Conservation (phyloP, 2,888 invertebrate genomes). For the Melanotus villosus region DNA sequence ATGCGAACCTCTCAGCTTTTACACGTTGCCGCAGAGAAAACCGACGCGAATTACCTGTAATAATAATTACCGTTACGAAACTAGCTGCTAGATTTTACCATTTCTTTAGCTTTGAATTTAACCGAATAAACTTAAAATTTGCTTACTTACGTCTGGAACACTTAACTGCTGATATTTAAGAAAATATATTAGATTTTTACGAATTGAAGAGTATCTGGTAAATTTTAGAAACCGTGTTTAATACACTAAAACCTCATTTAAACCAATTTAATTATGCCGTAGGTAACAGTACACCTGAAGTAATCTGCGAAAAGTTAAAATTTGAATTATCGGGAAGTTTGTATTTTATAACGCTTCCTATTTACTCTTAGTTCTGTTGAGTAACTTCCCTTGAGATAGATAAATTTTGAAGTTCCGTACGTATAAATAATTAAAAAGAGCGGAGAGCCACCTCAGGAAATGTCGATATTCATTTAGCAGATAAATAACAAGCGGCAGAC, state of each 20-base stretch:
- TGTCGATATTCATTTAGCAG: slow-evolving; percentile 11
- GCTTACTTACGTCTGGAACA: too few species aligned
- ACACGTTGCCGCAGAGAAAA: background rate
- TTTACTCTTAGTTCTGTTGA: background rate
- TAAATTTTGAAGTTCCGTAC: background rate
- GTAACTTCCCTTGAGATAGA: background rate
- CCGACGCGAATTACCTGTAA: slow-evolving; percentile 3
- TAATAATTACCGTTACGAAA: background rate
- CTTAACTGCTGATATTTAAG: too few species aligned
- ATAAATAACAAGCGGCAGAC: slow-evolving; percentile 13
- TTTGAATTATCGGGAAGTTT: background rate
- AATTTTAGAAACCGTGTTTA: too few species aligned
- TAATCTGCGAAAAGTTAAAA: slow-evolving; percentile 4
- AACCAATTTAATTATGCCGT: slow-evolving; percentile 25
- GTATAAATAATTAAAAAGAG: background rate
- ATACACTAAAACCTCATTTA: too few species aligned
- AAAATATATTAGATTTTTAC: too few species aligned
- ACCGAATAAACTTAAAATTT: too few species aligned
- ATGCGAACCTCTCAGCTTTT: slow-evolving; percentile 45
- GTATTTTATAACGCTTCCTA: background rate
- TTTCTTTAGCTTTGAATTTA: too few species aligned
- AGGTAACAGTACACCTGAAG: background rate
- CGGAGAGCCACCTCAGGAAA: too few species aligned
- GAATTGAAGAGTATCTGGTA: too few species aligned
- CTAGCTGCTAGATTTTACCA: too few species aligned